Conservation (phyloP, 2,888 invertebrate genomes). For the Achlya flavicornis region DNA sequence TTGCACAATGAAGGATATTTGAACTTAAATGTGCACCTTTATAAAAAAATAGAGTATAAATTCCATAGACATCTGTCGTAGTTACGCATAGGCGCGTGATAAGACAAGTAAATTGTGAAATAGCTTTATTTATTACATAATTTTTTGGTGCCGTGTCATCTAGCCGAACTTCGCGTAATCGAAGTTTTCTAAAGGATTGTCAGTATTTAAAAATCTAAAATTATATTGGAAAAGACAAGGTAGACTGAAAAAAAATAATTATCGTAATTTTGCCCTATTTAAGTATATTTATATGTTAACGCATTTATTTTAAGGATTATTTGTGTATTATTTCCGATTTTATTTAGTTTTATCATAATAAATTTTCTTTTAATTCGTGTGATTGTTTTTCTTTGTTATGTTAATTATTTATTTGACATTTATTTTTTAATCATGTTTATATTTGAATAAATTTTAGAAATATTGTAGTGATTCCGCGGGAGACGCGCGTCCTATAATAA, state of each 20-base stretch:
- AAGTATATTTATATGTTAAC: conserved; percentile 20
- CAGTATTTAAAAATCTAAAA: conserved; percentile 21
- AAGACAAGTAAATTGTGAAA: too few relatives aligned
- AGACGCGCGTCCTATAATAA: too few relatives aligned
- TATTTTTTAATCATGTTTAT: not conserved
- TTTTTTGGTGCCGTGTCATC: not conserved
- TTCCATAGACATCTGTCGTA: too few relatives aligned
- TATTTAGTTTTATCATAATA: conserved; percentile 10
- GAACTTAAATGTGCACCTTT: too few relatives aligned
- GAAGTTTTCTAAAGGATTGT: conserved; percentile 11
- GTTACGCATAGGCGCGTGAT: too few relatives aligned
- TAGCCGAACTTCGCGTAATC: not conserved
- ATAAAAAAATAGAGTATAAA: too few relatives aligned
- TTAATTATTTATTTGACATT: conserved; percentile 13
- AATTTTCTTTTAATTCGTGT: conserved; percentile 12
- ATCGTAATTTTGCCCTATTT: conserved; percentile 14
- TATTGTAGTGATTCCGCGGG: too few relatives aligned
- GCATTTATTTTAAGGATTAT: conserved; percentile 30
- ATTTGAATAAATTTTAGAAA: not conserved
- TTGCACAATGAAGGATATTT: not conserved
- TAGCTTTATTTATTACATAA: not conserved
- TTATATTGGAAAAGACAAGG: conserved; percentile 2
- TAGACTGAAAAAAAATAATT: conserved; percentile 28
- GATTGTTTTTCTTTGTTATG: conserved; percentile 3
- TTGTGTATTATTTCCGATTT: conserved; percentile 35